These are phyloP conservation scores for Drosophila sp. DNA, from an alignment of 1,140 invertebrate species.

Conservation along the genomic window DNA sequence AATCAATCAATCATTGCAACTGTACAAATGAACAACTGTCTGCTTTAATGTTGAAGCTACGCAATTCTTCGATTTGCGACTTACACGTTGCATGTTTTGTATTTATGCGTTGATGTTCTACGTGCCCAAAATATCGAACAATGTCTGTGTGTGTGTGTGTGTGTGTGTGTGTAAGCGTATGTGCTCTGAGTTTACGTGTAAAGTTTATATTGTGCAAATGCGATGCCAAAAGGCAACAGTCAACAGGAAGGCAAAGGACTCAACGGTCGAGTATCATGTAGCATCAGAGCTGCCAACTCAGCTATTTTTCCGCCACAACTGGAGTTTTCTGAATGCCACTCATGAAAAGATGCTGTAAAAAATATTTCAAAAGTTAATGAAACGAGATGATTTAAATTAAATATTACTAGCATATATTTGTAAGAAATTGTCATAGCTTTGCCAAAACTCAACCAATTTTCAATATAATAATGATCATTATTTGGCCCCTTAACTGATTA, in stretches of 20 bases:
- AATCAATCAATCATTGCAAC: conserved; percentile 36
- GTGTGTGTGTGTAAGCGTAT: conserved; percentile 18
- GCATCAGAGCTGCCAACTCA: neutral
- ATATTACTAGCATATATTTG: too few relatives aligned
- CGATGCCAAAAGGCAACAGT: conserved; percentile 38
- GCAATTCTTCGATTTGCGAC: conserved; percentile 35
- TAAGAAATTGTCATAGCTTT: too few relatives aligned
- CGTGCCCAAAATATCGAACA: conserved; percentile 71
- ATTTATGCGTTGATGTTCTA: conserved; percentile 83
- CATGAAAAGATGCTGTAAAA: too few relatives aligned
- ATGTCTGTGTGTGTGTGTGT: neutral
- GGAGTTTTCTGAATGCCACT: too few relatives aligned
- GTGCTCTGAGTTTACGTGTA: conserved; percentile 60
- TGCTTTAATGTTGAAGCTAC: conserved; percentile 35
- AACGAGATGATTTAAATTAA: too few relatives aligned
- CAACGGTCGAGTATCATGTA: conserved; percentile 22
- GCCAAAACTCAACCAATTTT: too few relatives aligned
- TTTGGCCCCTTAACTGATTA: too few relatives aligned
- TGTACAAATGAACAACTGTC: conserved; percentile 3
- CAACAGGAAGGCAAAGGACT: conserved; percentile 14
- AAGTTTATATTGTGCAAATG: conserved; percentile 75
- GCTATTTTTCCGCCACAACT: too few relatives aligned
- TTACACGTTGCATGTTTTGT: conserved; percentile 52
- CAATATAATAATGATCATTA: too few relatives aligned
- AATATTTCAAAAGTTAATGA: too few relatives aligned